Evolutionary conservation across 2,113 vertebrate species (phyloP).

Genomic region (Anser brachyrhynchus): DNA sequence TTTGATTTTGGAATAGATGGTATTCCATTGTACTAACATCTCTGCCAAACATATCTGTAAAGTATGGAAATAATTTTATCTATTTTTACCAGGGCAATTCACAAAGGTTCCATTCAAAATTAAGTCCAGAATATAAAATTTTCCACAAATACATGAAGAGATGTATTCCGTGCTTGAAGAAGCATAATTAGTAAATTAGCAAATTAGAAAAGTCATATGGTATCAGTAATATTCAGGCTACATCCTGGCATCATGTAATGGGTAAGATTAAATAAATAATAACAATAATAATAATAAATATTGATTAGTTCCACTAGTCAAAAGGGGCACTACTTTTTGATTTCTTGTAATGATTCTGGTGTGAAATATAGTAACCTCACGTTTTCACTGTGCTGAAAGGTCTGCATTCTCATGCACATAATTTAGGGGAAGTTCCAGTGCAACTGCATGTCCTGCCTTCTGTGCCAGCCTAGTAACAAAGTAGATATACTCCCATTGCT

Average conservation of each 20-base stretch:
- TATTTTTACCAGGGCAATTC: not conserved
- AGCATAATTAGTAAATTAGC: not conserved
- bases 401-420: not conserved
- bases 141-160: not conserved
- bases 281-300: not conserved
- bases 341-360: not conserved
- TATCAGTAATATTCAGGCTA: not conserved
- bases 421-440: not conserved
- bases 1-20: not conserved
- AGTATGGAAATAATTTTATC: not conserved
- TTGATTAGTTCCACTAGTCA: not conserved
- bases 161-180: not conserved
- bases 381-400: not conserved
- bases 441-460: not conserved
- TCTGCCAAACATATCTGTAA: not conserved
- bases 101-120: not conserved
- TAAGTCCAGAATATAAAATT: not conserved
- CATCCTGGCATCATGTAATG: not conserved
- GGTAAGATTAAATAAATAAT: not conserved
- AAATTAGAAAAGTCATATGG: not conserved
- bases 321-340: not conserved
- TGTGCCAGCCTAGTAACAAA: not conserved
- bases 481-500: not conserved
- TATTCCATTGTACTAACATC: not conserved
- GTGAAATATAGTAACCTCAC: not conserved